Evolutionary conservation across 2,888 invertebrate genomes (phyloP).

Genomic region (Deilephila elpenor): DNA sequence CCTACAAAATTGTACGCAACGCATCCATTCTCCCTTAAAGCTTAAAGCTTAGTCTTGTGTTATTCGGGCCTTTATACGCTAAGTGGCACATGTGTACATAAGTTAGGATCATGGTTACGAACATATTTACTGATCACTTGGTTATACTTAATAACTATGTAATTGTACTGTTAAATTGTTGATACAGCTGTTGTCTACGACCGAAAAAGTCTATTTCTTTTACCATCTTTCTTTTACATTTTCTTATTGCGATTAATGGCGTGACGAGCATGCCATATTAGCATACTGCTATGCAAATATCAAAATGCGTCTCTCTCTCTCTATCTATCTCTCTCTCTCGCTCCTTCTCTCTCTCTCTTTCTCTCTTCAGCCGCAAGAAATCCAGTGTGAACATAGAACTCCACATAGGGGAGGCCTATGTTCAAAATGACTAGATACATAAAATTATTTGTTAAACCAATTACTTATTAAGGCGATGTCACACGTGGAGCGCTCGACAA

Average conservation of each 20-base stretch:
- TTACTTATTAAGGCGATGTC: conserved; percentile 44
- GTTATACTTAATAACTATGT: no score
- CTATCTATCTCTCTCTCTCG: no score
- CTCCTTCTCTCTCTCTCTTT: no score
- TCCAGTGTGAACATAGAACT: no score
- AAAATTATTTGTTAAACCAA: conserved; percentile 41
- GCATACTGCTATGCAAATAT: no score
- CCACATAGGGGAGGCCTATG: no score
- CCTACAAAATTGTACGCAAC: conserved; percentile 48
- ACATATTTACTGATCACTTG: conserved; percentile 3
- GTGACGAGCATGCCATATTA: neutral
- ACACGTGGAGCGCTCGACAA: conserved; percentile 54
- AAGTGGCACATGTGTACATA: conserved; percentile 14
- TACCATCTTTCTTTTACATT: no score
- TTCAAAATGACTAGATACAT: conserved; percentile 9
- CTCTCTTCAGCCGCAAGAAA: no score
- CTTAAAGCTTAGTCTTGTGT: conserved; percentile 29
- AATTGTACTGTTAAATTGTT: no score
- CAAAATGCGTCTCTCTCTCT: no score
- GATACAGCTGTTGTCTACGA: no score
- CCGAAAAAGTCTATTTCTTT: no score
- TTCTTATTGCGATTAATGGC: neutral
- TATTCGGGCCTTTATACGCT: conserved; percentile 26
- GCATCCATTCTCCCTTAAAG: conserved; percentile 49
- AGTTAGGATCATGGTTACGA: neutral